Conservation (phyloP, 1,140 invertebrate species). For the Sinella curviseta region DNA sequence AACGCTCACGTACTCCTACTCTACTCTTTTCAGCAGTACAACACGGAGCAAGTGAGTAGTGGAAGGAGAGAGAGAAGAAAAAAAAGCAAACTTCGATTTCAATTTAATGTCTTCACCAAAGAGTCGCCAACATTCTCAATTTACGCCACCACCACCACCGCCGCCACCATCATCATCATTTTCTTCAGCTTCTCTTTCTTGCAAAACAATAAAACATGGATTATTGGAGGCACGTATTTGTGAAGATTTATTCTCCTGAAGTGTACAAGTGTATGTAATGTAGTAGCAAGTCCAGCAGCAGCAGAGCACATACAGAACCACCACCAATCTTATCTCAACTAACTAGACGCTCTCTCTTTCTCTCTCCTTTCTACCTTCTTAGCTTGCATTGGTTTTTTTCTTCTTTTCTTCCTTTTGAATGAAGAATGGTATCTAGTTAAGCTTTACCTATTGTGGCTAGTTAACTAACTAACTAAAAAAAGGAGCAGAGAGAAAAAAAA, state of each 20-base stretch:
- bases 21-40: neutral
- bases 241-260: slow-evolving; percentile 17
- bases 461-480: neutral
- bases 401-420: neutral
- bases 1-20: neutral
- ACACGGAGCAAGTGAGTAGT: too few species aligned
- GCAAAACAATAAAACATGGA: slow-evolving; percentile 26
- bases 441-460: neutral
- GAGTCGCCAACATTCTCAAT: slow-evolving; percentile 33
- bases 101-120: slow-evolving; percentile 25
- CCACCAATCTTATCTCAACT: neutral
- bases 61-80: too few species aligned
- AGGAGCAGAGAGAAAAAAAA: neutral
- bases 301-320: neutral
- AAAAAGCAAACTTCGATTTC: slow-evolving; percentile 14
- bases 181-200: neutral
- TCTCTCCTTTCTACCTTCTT: too few species aligned
- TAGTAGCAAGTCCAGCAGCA: too few species aligned
- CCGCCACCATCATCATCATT: slow-evolving; percentile 8
- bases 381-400: neutral
- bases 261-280: neutral
- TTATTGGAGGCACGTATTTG: slow-evolving; percentile 24
- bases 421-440: slow-evolving; percentile 4
- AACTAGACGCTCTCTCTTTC: too few species aligned
- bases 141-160: neutral